These are phyloP conservation scores for Nipponacmea schrenckii DNA, from an alignment of 2,888 invertebrate genomes.

Conservation along the genomic window DNA sequence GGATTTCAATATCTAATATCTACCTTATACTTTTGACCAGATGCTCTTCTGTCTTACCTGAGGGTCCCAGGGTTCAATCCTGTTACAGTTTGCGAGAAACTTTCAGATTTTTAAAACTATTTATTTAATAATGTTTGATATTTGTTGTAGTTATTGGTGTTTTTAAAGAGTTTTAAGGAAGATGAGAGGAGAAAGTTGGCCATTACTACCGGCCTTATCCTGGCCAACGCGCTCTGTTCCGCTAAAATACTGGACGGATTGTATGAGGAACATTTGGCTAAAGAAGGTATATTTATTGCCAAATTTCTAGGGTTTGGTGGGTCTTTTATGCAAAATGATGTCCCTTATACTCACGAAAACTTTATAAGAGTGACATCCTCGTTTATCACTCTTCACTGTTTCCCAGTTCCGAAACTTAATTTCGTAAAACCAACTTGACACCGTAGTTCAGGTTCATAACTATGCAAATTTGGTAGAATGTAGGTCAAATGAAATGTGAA, in stretches of 20 bases:
- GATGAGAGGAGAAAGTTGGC: slow-evolving; percentile 91
- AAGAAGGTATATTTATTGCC: slow-evolving; percentile 62
- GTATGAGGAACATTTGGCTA: slow-evolving; percentile 81
- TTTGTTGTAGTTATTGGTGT: slow-evolving; percentile 73
- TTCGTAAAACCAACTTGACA: too few relatives aligned
- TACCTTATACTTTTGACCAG: neutral
- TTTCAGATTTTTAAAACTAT: too few relatives aligned
- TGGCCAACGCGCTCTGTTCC: slow-evolving; percentile 90
- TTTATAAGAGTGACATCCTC: neutral
- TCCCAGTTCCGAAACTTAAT: too few relatives aligned
- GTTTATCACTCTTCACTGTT: too few relatives aligned
- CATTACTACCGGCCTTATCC: slow-evolving; percentile 93
- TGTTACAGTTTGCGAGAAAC: too few relatives aligned
- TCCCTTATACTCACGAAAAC: neutral
- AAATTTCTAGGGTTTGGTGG: neutral
- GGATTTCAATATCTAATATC: neutral
- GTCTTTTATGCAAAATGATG: neutral
- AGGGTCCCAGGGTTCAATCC: too few relatives aligned
- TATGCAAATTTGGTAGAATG: too few relatives aligned
- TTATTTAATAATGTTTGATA: too few relatives aligned
- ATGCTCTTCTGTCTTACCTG: too few relatives aligned
- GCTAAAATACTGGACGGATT: slow-evolving; percentile 79
- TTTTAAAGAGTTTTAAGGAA: slow-evolving; percentile 92
- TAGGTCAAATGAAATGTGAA: too few relatives aligned
- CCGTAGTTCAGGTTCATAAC: too few relatives aligned